These are phyloP conservation scores for Drosophila mayaguana DNA, from an alignment of 2,888 invertebrate genomes.

Conservation along the genomic window DNA sequence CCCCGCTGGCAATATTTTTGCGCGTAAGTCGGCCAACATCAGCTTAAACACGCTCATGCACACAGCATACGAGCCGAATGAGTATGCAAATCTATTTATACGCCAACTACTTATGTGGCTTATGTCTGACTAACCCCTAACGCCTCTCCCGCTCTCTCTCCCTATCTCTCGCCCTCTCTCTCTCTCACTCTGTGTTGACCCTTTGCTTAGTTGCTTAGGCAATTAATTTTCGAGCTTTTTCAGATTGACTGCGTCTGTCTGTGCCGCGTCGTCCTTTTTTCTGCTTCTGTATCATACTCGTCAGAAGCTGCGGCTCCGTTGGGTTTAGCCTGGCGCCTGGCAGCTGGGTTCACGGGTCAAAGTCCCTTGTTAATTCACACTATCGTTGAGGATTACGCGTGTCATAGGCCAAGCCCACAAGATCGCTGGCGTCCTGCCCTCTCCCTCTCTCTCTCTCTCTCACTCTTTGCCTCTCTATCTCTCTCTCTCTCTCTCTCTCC, in stretches of 20 bases:
- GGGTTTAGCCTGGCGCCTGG: conserved; percentile 47
- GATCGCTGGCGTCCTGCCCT: background rate
- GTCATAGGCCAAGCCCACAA: conserved; percentile 38
- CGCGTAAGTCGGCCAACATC: conserved; percentile 29
- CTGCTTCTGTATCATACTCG: conserved; percentile 13
- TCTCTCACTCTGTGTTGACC: background rate
- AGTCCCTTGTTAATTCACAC: conserved; percentile 48
- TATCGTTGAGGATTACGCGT: conserved; percentile 53
- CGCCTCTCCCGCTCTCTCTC: background rate
- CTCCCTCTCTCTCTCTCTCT: background rate
- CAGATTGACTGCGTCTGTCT: conserved; percentile 51
- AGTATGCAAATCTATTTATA: conserved; percentile 71
- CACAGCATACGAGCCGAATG: conserved; percentile 31
- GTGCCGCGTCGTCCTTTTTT: conserved; percentile 4
- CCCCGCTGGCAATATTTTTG: conserved; percentile 3
- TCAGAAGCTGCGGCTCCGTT: conserved; percentile 38
- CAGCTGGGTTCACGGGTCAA: conserved; percentile 40
- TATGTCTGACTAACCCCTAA: conserved; percentile 27
- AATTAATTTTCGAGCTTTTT: conserved; percentile 64
- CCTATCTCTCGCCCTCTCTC: background rate
- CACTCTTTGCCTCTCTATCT: background rate
- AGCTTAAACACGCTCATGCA: conserved; percentile 32
- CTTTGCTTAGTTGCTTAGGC: conserved; percentile 57
- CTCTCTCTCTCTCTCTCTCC: background rate
- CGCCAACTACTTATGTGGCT: conserved; percentile 69